phyloP scores from a whole-genome alignment of 2,113 vertebrate genomes.

The Eonycteris spelaea region DNA sequence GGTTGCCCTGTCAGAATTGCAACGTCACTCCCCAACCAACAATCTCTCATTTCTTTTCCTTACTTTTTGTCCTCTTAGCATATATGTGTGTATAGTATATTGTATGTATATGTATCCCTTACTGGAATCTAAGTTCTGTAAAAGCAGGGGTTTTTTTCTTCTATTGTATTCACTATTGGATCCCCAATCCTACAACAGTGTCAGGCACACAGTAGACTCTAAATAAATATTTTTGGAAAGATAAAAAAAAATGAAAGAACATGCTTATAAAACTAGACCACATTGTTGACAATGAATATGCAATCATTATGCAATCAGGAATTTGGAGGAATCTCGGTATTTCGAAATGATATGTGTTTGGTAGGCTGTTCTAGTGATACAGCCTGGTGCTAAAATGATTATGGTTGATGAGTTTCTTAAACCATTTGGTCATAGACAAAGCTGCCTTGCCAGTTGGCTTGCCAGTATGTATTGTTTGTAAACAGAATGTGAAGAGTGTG shows the following conservation, averaged over 20 bases:
- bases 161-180: neutral
- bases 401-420: neutral
- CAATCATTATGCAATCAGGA: neutral
- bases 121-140: neutral
- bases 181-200: neutral
- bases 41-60: neutral
- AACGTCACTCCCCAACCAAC: neutral
- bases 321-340: neutral
- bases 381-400: neutral
- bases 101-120: neutral
- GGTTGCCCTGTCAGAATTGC: neutral
- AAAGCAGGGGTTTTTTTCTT: neutral
- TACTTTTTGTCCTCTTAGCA: neutral
- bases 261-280: neutral
- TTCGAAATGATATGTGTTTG: neutral
- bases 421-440: neutral
- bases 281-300: neutral
- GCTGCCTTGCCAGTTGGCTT: neutral
- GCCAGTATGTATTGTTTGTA: neutral
- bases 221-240: neutral
- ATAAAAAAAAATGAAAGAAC: neutral
- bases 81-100: neutral
- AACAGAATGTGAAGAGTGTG: neutral
- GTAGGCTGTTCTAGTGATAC: neutral
- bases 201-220: neutral